Evolutionary conservation across 2,113 vertebrate genomes (phyloP), one percentile per base, ranked within the genome.

Genomic region (Stigmatopora argus): DNA sequence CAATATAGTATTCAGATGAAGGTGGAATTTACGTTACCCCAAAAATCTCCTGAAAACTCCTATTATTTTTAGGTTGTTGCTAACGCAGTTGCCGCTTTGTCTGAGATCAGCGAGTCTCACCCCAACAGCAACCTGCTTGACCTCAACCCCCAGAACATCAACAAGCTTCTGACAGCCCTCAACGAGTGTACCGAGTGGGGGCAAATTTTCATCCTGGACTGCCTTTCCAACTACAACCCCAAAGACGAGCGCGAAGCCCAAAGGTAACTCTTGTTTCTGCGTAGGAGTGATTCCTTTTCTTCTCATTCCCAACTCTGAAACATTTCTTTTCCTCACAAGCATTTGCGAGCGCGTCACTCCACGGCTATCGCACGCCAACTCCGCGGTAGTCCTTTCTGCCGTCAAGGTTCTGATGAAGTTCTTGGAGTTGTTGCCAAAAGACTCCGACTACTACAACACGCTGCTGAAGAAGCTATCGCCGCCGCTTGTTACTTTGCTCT

Each of bases 351-450:
- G 97, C 0, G 96, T 99, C 62, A 99, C 97, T 5, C 97, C 97
- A 7, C 92, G 97, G 2, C 92, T 99, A 55, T 99, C 97, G 45
- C 97, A 99, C 0, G 97, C 97, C 86, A 99, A 99, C 88, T 99
- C 97, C 0, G 97, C 96, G 0, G 97, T 99, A 86, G 97, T 99
- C 70, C 90, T 99, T 66, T 99, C 97, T 0, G 97, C 97, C 0
- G 97, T 98, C 53, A 99, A 99, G 85, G 97, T 99, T 66, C 88
- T 99, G 71, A 99, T 99, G 97, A 99, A 99, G 81, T 99, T 99
- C 83, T 81, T 99, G 77, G 97, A 99, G 81, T 92, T 99, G 38
- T 90, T 99, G 65, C 95, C 97, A 59, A 98, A 98, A 78, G 97
- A 99, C 66, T 95, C 95, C 0, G 97, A 99, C 78, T 99, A 99